Percentiles rank a stretch among this genome's conserved stretches.
Evolutionary conservation across 2,113 vertebrate species (phyloP).

Genomic region (Rhinolophus ferrumequinum): DNA sequence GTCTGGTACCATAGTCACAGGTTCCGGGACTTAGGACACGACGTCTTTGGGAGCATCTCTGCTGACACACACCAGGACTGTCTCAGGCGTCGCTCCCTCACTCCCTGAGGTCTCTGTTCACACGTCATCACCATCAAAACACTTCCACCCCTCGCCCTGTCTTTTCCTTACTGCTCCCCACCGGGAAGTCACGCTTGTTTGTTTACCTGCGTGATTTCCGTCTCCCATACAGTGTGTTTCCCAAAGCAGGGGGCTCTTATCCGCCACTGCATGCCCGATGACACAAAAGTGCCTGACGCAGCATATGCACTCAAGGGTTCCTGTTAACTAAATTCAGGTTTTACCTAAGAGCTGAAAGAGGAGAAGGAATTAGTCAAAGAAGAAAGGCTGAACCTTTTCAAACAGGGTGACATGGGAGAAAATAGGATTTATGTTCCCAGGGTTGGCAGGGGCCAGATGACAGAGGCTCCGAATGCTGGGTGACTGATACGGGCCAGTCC

Average conservation of each 20-base stretch:
- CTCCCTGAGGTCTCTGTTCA: background rate
- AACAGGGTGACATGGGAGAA: background rate
- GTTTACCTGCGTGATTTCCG: accelerated
- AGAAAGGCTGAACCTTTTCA: background rate
- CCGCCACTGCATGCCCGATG: background rate
- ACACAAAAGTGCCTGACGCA: background rate
- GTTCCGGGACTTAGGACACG: background rate
- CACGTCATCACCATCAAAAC: background rate
- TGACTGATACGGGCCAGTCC: background rate
- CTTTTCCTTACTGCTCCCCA: background rate
- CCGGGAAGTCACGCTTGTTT: background rate
- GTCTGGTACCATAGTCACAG: background rate
- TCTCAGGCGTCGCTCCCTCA: background rate
- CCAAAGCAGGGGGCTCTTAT: background rate
- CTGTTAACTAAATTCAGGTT: background rate
- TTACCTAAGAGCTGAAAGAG: background rate
- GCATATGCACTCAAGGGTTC: background rate
- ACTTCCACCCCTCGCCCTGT: background rate
- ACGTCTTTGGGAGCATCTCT: background rate
- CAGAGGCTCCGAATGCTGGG: background rate
- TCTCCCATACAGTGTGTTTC: background rate
- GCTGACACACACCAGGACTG: background rate
- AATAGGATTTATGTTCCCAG: background rate
- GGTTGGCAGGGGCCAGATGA: background rate
- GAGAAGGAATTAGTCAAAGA: background rate